phyloP scores from a whole-genome alignment of 2,888 invertebrate genomes.

The Mythimna lalbum region DNA sequence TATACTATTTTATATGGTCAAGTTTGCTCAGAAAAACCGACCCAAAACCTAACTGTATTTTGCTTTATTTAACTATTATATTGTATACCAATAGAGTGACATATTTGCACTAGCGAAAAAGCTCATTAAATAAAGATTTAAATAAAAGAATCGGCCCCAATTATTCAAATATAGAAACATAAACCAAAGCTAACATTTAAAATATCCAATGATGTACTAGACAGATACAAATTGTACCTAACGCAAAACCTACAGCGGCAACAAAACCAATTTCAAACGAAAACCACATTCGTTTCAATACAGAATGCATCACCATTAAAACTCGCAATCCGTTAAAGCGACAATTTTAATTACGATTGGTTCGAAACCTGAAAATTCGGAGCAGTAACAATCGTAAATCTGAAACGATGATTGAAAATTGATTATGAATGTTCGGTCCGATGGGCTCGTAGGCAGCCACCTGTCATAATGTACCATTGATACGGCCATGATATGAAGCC shows the following conservation, averaged over 20 bases:
- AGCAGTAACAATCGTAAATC: not conserved
- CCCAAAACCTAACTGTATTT: no score
- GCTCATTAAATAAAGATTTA: no score
- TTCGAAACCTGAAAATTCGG: constrained; percentile 3
- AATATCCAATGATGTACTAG: no score
- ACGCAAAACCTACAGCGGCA: not conserved
- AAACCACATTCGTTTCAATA: not conserved
- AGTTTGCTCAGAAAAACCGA: no score
- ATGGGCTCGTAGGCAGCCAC: not conserved
- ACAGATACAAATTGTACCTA: no score
- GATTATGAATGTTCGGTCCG: not conserved
- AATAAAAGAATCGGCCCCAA: not conserved
- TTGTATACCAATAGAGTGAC: no score
- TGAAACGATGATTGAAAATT: constrained; percentile 15
- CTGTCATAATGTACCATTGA: not conserved
- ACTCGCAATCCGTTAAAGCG: not conserved
- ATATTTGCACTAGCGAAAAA: no score
- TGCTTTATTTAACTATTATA: no score
- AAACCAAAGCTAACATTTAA: no score
- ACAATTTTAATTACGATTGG: constrained; percentile 14
- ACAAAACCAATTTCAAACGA: not conserved
- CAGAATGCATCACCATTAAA: not conserved
- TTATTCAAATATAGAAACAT: not conserved
- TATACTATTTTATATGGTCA: no score
- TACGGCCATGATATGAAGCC: not conserved